These are phyloP conservation scores for Alosa alosa DNA, from an alignment of 2,113 vertebrate genomes.

Conservation along the genomic window DNA sequence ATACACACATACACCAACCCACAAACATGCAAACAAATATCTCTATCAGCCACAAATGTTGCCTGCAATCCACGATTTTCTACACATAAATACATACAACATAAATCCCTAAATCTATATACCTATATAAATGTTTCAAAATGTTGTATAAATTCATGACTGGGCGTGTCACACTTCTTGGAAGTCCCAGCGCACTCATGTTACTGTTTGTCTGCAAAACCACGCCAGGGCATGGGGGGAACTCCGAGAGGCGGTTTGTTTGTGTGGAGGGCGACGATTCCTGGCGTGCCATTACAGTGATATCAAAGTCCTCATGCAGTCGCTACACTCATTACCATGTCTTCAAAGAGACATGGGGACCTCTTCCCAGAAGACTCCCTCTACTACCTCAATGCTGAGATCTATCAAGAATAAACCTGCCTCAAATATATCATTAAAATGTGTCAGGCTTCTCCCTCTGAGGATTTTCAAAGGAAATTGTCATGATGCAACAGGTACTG, in stretches of 20 bases:
- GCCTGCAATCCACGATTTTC: not conserved
- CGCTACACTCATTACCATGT: not conserved
- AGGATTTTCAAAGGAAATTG: too few relatives aligned
- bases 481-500: too few relatives aligned
- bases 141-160: not conserved
- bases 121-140: not conserved
- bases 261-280: not conserved
- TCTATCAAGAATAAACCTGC: not conserved
- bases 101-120: not conserved
- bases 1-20: not conserved
- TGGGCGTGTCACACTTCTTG: not conserved
- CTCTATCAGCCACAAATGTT: too few relatives aligned
- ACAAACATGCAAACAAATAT: not conserved
- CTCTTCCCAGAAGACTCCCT: not conserved
- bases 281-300: not conserved
- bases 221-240: not conserved
- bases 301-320: slow-evolving; percentile 12
- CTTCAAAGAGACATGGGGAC: not conserved
- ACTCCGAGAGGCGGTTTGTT: not conserved
- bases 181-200: not conserved
- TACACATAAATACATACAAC: not conserved
- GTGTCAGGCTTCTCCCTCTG: too few relatives aligned
- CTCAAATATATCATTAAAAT: too few relatives aligned
- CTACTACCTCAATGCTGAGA: not conserved
- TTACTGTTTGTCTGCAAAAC: not conserved